Conservation (phyloP, 2,888 invertebrate genomes). For the Pseudoips prasinana region DNA sequence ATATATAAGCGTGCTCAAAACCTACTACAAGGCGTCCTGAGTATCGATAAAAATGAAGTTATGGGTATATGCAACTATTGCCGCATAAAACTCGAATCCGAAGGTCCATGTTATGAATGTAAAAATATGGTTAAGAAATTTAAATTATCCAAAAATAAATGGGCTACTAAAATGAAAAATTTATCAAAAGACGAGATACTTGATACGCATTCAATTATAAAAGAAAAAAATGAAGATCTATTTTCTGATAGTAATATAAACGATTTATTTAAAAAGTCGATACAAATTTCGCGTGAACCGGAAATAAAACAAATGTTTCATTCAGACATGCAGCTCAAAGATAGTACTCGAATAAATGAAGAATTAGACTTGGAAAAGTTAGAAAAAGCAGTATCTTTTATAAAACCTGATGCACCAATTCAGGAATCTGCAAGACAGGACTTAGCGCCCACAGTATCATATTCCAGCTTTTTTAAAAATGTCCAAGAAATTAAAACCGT, state of each 20-base stretch:
- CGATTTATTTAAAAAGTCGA: constrained; percentile 3
- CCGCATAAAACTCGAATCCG: constrained; percentile 24
- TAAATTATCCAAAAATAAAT: constrained; percentile 36
- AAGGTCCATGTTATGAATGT: constrained; percentile 47
- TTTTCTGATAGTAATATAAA: too few species aligned
- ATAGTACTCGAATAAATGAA: too few species aligned
- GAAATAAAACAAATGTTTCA: constrained; percentile 11
- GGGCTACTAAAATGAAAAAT: constrained; percentile 34
- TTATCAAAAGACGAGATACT: constrained; percentile 22
- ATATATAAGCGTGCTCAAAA: constrained; percentile 44
- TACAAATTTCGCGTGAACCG: constrained; percentile 1
- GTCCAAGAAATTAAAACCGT: too few species aligned
- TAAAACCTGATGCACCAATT: too few species aligned
- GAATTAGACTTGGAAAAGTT: too few species aligned
- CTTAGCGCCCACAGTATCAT: too few species aligned
- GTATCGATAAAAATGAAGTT: constrained; percentile 40
- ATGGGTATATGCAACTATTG: constrained; percentile 58
- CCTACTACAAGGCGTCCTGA: constrained; percentile 36
- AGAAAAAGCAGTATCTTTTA: too few species aligned
- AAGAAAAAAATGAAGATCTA: too few species aligned
- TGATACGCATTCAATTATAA: too few species aligned
- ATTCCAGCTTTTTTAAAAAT: too few species aligned
- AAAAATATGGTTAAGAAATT: constrained; percentile 47
- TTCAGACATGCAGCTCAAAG: too few species aligned
- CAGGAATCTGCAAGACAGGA: too few species aligned